A percentile compares a stretch with the other conserved stretches of the same genome.
Conservation (phyloP, 2,113 vertebrate species). For the Aix galericulata region DNA sequence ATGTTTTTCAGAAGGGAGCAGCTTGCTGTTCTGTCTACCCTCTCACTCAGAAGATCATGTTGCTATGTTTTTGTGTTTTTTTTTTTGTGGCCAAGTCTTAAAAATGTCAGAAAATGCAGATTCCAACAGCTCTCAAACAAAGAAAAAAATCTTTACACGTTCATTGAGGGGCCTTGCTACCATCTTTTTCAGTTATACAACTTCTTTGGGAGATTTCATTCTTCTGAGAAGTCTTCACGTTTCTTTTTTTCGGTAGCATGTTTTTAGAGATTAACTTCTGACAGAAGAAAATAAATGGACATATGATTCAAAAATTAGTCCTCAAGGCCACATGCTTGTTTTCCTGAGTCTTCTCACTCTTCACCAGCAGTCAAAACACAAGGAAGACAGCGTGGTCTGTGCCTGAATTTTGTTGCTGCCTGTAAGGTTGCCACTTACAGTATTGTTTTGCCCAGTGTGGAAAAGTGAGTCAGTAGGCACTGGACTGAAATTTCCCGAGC, state of each 20-base stretch:
- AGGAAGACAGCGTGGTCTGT: neutral
- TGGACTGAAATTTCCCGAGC: neutral
- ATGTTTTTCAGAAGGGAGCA: neutral
- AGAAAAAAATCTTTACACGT: neutral
- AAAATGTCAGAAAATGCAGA: neutral
- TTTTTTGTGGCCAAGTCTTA: neutral
- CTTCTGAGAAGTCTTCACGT: neutral
- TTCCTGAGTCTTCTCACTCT: neutral
- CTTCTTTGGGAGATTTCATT: neutral
- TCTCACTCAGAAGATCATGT: neutral
- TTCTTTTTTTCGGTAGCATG: neutral
- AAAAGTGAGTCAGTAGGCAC: neutral
- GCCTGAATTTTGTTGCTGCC: neutral
- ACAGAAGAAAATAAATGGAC: neutral
- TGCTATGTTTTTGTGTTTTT: neutral
- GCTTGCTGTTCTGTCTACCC: neutral
- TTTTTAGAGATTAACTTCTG: neutral
- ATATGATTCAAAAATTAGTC: neutral
- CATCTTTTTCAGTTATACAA: neutral
- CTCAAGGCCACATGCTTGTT: neutral
- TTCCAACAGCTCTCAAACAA: neutral
- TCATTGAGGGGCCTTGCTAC: neutral
- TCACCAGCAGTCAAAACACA: neutral
- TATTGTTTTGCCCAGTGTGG: neutral
- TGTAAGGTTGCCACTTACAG: neutral